Base-by-base conservation (phyloP, 2,797 vertebrate species). In the Dipus sagitta region DNA sequence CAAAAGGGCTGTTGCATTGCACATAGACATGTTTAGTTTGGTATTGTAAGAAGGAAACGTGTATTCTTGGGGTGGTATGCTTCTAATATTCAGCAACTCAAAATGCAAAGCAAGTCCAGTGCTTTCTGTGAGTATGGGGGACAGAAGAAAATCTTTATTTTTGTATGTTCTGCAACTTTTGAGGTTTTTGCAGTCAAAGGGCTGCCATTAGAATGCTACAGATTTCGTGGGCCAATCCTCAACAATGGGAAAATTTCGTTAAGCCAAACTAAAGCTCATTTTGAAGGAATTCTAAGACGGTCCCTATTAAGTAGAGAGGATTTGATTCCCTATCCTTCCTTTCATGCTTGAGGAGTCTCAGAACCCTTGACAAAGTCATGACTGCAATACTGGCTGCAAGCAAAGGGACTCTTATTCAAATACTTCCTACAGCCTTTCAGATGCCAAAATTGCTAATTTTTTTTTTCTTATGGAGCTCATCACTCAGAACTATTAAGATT, bases 281-380 rank as follows among this genome's bases (percentile, higher is more conserved):
- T 90, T 26, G 96, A 95, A 97, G 90, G 64, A 79, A 47, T 97
- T 94, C 96, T 95, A 96, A 97, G 95, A 87, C n/a, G 24, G 87
- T 94, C 76, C 34, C 23, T 23, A 26, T 91, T 90, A 96, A 94
- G 86, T 70, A 88, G 84, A 95, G 90, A 71, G 80, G 83, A 92
- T 1, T 86, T 64, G 75, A 81, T 71, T 94, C 94, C 95, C 67
- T 88, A 62, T 24, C 95, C 70, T 70, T 58, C 70, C 30, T 97
- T 97, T 97, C 77, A 80, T 90, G 83, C 60, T 94, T 92, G 30
- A 72, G 95, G 82, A 3, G 8, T 71, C 91, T 96, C 87, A 87
- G 88, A 95, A 77, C 54, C 85, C 20, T 90, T 96, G 85, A 92
- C 30, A 97, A 96, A 72, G 86, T 86, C 75, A 68, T 71, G 86